Percentiles rank a stretch among this genome's conserved stretches.
phyloP scores from a whole-genome alignment of 2,113 vertebrate species.

The Diglossa brunneiventris region DNA sequence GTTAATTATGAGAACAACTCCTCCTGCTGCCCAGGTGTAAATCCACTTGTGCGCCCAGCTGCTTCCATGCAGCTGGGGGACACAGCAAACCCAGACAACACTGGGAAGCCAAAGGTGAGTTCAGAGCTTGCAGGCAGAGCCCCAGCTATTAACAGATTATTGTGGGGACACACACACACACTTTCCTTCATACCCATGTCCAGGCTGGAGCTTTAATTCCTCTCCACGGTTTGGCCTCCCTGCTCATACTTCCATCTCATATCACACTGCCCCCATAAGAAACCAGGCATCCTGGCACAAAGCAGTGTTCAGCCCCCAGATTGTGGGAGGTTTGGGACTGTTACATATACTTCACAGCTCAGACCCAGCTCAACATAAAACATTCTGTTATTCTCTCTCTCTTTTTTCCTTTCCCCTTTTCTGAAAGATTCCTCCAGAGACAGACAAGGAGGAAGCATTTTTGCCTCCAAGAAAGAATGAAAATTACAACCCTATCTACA shows the following conservation, averaged over 20 bases:
- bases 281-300: too few species aligned
- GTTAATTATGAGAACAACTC: not conserved
- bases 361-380: not conserved
- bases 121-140: not conserved
- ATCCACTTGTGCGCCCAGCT: not conserved
- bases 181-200: not conserved
- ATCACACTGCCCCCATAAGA: not conserved
- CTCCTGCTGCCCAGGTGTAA: not conserved
- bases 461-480: slow-evolving; percentile 65
- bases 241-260: not conserved
- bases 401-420: not conserved
- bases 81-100: not conserved
- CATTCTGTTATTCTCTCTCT: not conserved
- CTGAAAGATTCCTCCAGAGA: slow-evolving; percentile 50
- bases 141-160: not conserved
- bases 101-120: not conserved
- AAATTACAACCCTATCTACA: slow-evolving; percentile 66
- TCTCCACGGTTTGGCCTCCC: not conserved
- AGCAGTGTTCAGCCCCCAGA: not conserved
- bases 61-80: not conserved
- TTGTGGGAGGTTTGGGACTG: not conserved
- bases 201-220: not conserved
- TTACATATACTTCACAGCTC: not conserved
- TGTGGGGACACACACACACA: not conserved
- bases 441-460: slow-evolving; percentile 38